A percentile compares a stretch with the other conserved stretches of the same genome.
phyloP scores from a whole-genome alignment of 2,888 invertebrate genomes.

The Dione vanillae region DNA sequence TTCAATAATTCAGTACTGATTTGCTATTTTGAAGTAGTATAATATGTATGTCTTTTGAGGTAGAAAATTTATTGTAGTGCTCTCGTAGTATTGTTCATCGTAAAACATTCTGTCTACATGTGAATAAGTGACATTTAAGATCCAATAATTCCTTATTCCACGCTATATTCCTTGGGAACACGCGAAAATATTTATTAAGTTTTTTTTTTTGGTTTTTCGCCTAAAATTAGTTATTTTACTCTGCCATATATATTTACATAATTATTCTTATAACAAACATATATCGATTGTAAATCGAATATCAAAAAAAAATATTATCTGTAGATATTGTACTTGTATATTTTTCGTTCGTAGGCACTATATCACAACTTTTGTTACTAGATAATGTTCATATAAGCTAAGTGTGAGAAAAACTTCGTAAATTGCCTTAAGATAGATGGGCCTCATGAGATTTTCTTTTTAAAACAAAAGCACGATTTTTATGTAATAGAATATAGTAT shows the following conservation, averaged over 20 bases:
- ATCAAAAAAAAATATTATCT: too few species aligned
- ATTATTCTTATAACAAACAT: too few species aligned
- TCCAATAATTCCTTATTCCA: constrained; percentile 8
- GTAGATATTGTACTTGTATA: background rate
- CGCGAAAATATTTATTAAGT: background rate
- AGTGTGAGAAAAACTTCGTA: constrained; percentile 19
- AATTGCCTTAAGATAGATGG: constrained; percentile 17
- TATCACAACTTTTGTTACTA: background rate
- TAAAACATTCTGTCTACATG: constrained; percentile 17
- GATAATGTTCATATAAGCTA: background rate
- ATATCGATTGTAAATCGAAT: too few species aligned
- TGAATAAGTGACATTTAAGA: constrained; percentile 25
- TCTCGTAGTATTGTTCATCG: constrained; percentile 20
- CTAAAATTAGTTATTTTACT: too few species aligned
- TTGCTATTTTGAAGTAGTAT: background rate
- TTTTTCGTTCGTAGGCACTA: background rate
- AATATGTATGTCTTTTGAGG: constrained; percentile 12
- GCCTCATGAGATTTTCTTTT: constrained; percentile 20
- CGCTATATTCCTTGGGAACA: background rate
- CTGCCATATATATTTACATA: too few species aligned
- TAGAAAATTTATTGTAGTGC: constrained; percentile 30
- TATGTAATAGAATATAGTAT: background rate
- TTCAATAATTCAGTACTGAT: background rate
- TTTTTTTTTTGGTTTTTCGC: background rate
- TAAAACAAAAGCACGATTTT: constrained; percentile 4